Percentiles rank a stretch among this genome's conserved stretches.
Evolutionary conservation across 2,888 invertebrate genomes (phyloP).

Genomic region (Netelia fuscicornis): DNA sequence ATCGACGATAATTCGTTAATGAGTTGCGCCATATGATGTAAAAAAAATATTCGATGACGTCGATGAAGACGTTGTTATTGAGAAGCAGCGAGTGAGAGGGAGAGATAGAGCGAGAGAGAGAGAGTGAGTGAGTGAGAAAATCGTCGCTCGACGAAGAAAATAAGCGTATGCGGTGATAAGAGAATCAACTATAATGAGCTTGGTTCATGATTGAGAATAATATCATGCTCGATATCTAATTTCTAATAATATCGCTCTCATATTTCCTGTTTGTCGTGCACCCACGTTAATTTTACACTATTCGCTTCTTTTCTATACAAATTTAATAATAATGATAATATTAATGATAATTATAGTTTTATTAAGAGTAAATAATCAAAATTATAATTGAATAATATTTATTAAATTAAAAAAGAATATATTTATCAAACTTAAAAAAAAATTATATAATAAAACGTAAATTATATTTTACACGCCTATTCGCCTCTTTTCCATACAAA

Average conservation of each 20-base stretch:
- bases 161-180: constrained; percentile 38
- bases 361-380: not conserved
- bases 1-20: constrained; percentile 25
- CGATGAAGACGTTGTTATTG: not conserved
- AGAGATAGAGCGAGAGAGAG: not conserved
- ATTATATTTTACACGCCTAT: not conserved
- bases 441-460: not conserved
- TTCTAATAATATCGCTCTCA: constrained; percentile 49
- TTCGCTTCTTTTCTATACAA: not conserved
- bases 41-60: not conserved
- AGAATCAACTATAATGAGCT: constrained; percentile 9
- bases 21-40: not conserved
- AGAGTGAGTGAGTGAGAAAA: constrained; percentile 12
- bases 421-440: no score
- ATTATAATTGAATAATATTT: not conserved
- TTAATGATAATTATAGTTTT: not conserved
- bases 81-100: not conserved
- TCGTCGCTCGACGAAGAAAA: constrained; percentile 27
- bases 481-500: not conserved
- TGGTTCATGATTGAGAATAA: constrained; percentile 43
- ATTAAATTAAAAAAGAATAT: no score
- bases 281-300: not conserved
- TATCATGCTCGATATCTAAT: constrained; percentile 35
- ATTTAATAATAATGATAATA: not conserved
- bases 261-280: constrained; percentile 44